Percentiles rank a stretch among this genome's conserved stretches.
These are phyloP conservation scores for Catharus ustulatus DNA, from an alignment of 2,797 vertebrate species.

Conservation along the genomic window DNA sequence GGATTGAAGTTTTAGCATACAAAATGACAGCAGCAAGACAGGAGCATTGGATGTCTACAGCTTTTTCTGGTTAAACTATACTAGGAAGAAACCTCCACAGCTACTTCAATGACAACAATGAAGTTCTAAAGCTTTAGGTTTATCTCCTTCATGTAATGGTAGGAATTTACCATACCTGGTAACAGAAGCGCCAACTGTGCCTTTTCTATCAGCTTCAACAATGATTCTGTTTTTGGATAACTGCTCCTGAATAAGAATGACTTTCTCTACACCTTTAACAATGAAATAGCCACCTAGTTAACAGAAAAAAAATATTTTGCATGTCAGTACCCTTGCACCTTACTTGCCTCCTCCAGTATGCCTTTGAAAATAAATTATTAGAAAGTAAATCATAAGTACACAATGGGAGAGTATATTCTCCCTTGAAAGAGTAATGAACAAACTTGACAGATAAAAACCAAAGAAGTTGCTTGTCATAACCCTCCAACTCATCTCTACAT, in stretches of 20 bases:
- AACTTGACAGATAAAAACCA: background rate
- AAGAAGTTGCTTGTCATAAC: background rate
- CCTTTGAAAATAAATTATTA: background rate
- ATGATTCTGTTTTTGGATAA: constrained; percentile 98
- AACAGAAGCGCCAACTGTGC: constrained; percentile 94
- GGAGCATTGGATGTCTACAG: background rate
- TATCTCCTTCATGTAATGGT: background rate
- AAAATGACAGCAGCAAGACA: background rate
- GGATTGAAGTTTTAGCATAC: background rate
- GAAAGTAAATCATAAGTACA: background rate
- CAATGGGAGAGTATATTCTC: background rate
- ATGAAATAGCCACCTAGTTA: constrained; percentile 94
- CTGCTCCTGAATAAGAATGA: constrained; percentile 98
- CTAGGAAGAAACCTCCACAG: background rate
- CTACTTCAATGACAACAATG: background rate
- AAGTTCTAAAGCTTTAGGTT: background rate
- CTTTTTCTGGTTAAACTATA: background rate
- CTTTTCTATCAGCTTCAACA: constrained; percentile 96
- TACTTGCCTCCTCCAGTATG: background rate
- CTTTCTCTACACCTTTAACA: constrained; percentile 97
- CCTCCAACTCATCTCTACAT: background rate
- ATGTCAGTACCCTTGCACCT: background rate
- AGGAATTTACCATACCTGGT: constrained; percentile 84
- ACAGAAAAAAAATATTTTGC: background rate
- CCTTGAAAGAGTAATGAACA: background rate